Base-by-base conservation (phyloP, 2,797 vertebrate genomes). In the Mormyrops attenuatus region DNA sequence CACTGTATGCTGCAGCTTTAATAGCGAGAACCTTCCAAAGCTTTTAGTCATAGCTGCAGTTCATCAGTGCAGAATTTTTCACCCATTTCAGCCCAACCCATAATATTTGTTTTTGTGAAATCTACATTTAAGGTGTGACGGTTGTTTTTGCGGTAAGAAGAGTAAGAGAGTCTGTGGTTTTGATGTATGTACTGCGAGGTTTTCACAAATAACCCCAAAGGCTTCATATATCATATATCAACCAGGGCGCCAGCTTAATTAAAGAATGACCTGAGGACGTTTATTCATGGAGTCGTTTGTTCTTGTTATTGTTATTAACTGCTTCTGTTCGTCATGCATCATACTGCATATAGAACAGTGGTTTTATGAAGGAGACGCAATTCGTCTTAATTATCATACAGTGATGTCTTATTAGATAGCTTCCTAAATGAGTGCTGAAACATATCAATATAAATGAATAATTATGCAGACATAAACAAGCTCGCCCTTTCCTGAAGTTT, bases 341-440 rank as follows among this genome's bases (percentile, higher is more conserved):
- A 80, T 44, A 2, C 11, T 38, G 66, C 30, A 38, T 80, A 80
- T 44, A 80, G 73, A 80, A 38, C 73, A 7, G 73, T 8, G 20
- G 7, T 20, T 44, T 80, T 44, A 44, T 20, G 41, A 44, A 80
- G 73, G 73, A 8, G 41, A 80, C 20, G 41, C 73, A 44, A 44
- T 80, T 41, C 20, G 17, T 80, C 73, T 80, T 80, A 80, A 80
- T 80, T 80, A 80, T 41, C 34, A 44, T 44, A 80, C 73, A 80
- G n/a, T 44, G 73, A 80, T 44, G 73, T 80, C 41, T 44, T 80
- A 80, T 41, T 80, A 80, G 73, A 44, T 44, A 44, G 5, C 41
- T 80, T 80, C 73, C 73, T 80, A 73, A 73, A 73, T 80, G 38
- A 80, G 73, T 80, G 38, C 17, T 80, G 73, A 80, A 80, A 80